These are phyloP conservation scores for Corythornis vintsioides DNA, from an alignment of 2,113 vertebrate genomes.

Conservation along the genomic window DNA sequence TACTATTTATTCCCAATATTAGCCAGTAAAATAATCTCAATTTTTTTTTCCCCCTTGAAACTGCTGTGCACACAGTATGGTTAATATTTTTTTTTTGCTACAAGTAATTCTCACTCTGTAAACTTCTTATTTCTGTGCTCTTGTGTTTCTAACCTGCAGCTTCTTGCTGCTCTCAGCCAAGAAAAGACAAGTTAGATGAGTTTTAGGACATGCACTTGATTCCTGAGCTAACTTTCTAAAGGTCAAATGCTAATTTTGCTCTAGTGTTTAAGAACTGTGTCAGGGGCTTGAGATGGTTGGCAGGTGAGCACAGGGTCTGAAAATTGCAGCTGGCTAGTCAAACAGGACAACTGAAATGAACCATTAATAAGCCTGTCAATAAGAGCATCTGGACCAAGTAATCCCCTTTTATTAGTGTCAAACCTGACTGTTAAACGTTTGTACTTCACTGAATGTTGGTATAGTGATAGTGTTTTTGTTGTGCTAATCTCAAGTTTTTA, in stretches of 20 bases:
- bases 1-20: too few relatives aligned
- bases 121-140: neutral
- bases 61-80: neutral
- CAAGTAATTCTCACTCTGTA: neutral
- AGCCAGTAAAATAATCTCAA: too few relatives aligned
- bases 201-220: neutral
- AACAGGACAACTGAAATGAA: neutral
- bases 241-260: slow-evolving; percentile 34
- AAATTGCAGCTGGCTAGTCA: neutral
- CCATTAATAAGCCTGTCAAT: neutral
- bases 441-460: neutral
- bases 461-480: neutral
- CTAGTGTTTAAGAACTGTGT: neutral
- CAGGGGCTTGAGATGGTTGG: slow-evolving; percentile 1
- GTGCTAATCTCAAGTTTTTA: neutral
- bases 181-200: neutral
- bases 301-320: neutral
- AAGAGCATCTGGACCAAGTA: neutral
- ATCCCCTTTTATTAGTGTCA: neutral
- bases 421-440: neutral
- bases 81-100: neutral
- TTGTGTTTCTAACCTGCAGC: neutral
- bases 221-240: neutral
- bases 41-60: neutral
- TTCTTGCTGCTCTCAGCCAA: neutral